Evolutionary conservation across 2,888 invertebrate genomes (phyloP).

Genomic region (Epinotia brunnichana): DNA sequence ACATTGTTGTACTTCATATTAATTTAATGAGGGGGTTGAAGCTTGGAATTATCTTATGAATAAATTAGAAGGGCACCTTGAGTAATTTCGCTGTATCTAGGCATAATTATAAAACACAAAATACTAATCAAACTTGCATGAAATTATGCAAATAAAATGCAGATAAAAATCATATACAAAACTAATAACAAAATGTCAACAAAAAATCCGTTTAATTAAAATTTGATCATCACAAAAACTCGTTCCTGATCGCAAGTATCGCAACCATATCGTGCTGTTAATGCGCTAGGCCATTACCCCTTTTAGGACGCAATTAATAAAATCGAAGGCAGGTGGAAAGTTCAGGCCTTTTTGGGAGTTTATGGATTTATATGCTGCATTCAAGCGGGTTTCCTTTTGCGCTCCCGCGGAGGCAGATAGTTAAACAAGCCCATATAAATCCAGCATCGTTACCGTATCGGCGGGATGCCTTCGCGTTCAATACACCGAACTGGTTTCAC

Average conservation of each 20-base stretch:
- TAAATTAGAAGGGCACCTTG: conserved; percentile 35
- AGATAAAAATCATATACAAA: neutral
- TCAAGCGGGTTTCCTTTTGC: conserved; percentile 63
- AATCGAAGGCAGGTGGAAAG: conserved; percentile 68
- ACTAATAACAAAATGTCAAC: conserved; percentile 27
- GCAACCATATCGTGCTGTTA: conserved; percentile 50
- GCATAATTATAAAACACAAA: conserved; percentile 12
- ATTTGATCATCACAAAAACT: conserved; percentile 58
- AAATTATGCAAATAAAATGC: neutral
- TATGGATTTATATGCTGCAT: conserved; percentile 56
- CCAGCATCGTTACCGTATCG: conserved; percentile 62
- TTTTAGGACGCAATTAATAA: conserved; percentile 63
- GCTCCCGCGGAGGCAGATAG: conserved; percentile 42
- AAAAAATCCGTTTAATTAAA: conserved; percentile 54
- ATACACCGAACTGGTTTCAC: conserved; percentile 74
- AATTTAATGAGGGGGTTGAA: conserved; percentile 46
- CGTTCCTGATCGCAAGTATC: conserved; percentile 48
- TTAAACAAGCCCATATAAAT: conserved; percentile 72
- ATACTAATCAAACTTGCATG: neutral
- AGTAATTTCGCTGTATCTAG: conserved; percentile 22
- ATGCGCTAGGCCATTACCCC: conserved; percentile 59
- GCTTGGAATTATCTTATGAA: conserved; percentile 39
- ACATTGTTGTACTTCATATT: conserved; percentile 57
- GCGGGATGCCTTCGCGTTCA: conserved; percentile 70
- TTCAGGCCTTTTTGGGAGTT: conserved; percentile 57